Base-by-base conservation (phyloP, 37 sponge, comb jelly and placozoan species). In the Halichondria panicea region DNA sequence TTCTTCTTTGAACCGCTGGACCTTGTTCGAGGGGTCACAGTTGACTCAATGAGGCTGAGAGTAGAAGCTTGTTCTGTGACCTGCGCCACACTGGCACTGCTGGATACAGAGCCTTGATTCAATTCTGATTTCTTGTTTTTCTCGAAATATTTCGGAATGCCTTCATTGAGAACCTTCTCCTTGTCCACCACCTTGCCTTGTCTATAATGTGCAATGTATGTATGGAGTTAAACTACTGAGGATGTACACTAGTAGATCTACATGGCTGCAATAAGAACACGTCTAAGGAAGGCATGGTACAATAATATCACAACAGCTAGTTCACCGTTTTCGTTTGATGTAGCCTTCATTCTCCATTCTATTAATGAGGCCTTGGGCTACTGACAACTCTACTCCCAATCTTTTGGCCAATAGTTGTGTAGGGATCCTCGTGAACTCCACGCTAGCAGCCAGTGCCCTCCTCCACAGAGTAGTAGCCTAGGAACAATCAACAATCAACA, bases 381-480 rank as follows among this genome's bases (percentile, higher is more conserved):
- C 86, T 7, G 61, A 38, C 43, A 63, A 55, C 27, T 72, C 84
- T 22, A 91, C 84, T 4, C 91, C 85, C 30, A 91, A 76, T 37
- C 82, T 63, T 61, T 80, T 85, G 43, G 82, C 82, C 24, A 93
- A 79, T 2, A 32, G 34, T 18, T 71, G 41, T 24, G 80, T 59
- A 4, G 55, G 31, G 13, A 93, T 24, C 2, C 83, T 66, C 41
- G 46, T 63, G 39, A 82, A 53, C 50, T 89, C 88, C 1, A 67
- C 61, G 63, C 90, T 76, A 0, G 84, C 81, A n/a, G 78, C 60
- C 48, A 96, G 66, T 0, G 88, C 74, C 46, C 97, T 67, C 27
- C 97, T 79, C 90, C 93, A 92, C 46, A 92, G 72, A 75, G 91
- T 87, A 1, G 85, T 80, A 28, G 86, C 72, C 83, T 89, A 80